Evolutionary conservation across 2,888 invertebrate species (phyloP).

Genomic region (Ophion ventricosus): DNA sequence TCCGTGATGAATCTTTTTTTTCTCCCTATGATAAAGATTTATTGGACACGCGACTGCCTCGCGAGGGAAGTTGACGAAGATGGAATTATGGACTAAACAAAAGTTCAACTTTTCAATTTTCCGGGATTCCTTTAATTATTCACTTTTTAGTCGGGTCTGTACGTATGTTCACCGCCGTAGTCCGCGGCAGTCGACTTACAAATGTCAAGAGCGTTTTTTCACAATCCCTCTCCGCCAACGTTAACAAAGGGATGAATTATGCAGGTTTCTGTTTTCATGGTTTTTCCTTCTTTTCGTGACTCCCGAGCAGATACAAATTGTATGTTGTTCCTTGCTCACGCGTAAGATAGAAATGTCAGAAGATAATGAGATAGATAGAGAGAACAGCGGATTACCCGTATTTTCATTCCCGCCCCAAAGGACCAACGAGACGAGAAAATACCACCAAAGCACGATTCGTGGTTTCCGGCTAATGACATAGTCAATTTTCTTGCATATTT

Average conservation of each 20-base stretch:
- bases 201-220: not conserved
- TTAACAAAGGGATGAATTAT: conserved; percentile 14
- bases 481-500: conserved; percentile 27
- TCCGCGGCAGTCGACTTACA: not conserved
- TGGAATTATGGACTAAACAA: not conserved
- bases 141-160: not conserved
- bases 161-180: not conserved
- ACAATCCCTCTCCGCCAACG: not conserved
- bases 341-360: conserved; percentile 9
- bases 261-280: not conserved
- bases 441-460: conserved; percentile 9
- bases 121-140: not conserved
- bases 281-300: not conserved
- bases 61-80: not conserved
- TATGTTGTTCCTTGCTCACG: not conserved
- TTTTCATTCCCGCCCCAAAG: conserved; percentile 8
- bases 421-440: conserved; percentile 6
- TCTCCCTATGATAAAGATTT: not conserved
- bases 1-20: not conserved
- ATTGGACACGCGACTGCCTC: not conserved
- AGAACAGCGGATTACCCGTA: not conserved
- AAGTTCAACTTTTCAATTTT: not conserved
- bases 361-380: not conserved
- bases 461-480: conserved; percentile 1
- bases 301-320: not conserved